Evolutionary conservation across 2,797 vertebrate species (phyloP), one percentile per base, ranked within the genome.

Genomic region (Manis crassicaudata): DNA sequence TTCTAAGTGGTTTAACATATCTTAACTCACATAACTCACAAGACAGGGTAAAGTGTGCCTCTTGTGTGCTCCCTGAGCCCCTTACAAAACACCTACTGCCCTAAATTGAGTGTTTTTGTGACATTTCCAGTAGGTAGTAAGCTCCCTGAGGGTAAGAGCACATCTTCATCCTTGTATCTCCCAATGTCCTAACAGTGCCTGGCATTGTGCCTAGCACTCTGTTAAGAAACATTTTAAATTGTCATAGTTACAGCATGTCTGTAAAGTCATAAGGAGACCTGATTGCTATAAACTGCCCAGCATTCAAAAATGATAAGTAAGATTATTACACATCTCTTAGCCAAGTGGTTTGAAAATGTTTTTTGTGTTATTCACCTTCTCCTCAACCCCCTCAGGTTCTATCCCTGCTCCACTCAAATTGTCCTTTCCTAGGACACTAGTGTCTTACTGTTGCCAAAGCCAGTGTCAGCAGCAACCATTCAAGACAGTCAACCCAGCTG

Each of bases 211-310:
- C 12, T 63, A 50, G 20, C 27, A 75, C 43, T 73, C 35, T 46
- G 65, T 56, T 46, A 80, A 72, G 8, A 32, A 65, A 91, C 9
- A 5, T 37, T 73, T 86, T 70, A 90, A 72, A 56, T 7, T n/a
- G 10, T 62, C 54, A 91, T 50, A 32, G 40, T 58, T 35, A 6
- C 4, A 29, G 27, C 11, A 13, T 35, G 14, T 40, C 37, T 80
- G 20, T 52, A 52, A 56, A 79, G 16, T 35, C 16, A 75, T 37
- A 6, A 80, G 52, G 25, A 70, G 27, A 99, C 98, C 92, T 99
- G 89, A 99, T 99, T 50, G 99, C 99, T 97, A 99, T 98, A 68
- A 85, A 14, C 25, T n/a, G 72, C 21, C 82, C 27, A 94, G 40
- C 4, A 37, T 17, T 70, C 63, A 3, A 72, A 46, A 46, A 46